Base-by-base conservation (phyloP, 2,797 vertebrate genomes). In the Enteromius trimaculatus region DNA sequence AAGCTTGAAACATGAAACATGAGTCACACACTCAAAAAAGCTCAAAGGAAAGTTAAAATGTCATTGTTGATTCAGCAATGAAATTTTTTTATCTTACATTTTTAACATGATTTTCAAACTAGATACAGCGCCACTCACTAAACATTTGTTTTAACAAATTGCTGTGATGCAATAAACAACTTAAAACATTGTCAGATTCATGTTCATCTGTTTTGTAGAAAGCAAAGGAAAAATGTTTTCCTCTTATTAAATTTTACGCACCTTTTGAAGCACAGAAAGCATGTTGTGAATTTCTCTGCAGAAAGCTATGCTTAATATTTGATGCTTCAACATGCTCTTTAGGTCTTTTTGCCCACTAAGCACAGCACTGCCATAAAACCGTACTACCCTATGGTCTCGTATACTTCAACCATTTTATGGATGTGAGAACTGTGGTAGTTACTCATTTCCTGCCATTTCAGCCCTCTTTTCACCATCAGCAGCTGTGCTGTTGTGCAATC, bases 401-500 rank as follows among this genome's bases (percentile, higher is more conserved):
- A 83, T 83, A 77, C 81, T 77, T 68, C 81, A 76, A 47, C 49
- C 72, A 83, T 83, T 83, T 83, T 83, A 83, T 83, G 81, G 81
- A 83, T 83, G 65, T 29, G 42, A 76, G 81, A 83, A 47, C 74
- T 69, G 64, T 69, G 72, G 34, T 23, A 53, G 51, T 69, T 77
- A 77, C 49, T 83, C 74, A 83, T 83, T 69, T 83, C 81, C 81
- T 69, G 64, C 49, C 72, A 31, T 68, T 83, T 83, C 81, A 83
- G 74, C 62, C 72, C 26, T 34, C 72, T 58, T 69, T 77, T 77
- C 47, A 31, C 34, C 72, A 82, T 82, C 72, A 55, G 74, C 81
- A 77, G 81, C 81, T 77, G 81, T 66, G 74, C 81, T 69, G 62
- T 77, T 69, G 81, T 77, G 37, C 81, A 83, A 77, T 83, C 81